Conservation (phyloP, 2,113 vertebrate species). For the Condylura cristata region DNA sequence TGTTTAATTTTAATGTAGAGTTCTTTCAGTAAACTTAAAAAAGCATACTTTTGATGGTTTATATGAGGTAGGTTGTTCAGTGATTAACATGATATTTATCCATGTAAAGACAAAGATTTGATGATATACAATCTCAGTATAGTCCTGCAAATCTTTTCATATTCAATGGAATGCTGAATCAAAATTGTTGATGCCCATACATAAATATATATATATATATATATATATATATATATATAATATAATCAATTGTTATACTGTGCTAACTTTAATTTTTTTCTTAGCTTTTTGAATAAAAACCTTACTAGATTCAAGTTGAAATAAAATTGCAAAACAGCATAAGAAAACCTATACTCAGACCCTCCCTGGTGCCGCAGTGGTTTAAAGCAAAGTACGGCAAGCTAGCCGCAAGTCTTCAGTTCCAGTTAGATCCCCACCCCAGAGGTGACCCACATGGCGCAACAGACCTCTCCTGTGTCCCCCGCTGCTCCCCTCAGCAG, state of each 20-base stretch:
- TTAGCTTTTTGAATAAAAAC: conserved; percentile 68
- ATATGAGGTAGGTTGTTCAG: not conserved
- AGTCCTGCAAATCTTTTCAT: not conserved
- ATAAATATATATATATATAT: too few species aligned
- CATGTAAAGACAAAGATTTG: not conserved
- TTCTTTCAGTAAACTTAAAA: not conserved
- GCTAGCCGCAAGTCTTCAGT: too few species aligned
- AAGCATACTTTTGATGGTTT: not conserved
- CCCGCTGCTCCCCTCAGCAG: too few species aligned
- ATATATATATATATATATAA: too few species aligned
- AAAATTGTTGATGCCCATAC: conserved; percentile 41
- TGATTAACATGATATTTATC: not conserved
- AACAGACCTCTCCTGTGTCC: too few species aligned
- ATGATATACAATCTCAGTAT: not conserved
- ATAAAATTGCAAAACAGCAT: not conserved
- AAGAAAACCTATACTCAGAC: not conserved
- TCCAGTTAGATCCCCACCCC: too few species aligned
- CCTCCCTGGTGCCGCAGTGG: too few species aligned
- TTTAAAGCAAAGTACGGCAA: too few species aligned
- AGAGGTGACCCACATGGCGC: too few species aligned
- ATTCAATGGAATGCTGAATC: conserved; percentile 29
- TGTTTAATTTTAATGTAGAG: not conserved
- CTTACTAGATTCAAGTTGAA: not conserved
- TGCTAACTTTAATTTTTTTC: conserved; percentile 67
- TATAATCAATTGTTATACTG: conserved; percentile 46